Base-by-base conservation (phyloP, 92 coral and sea anemone genomes). In the Umimayanthus kanabou region DNA sequence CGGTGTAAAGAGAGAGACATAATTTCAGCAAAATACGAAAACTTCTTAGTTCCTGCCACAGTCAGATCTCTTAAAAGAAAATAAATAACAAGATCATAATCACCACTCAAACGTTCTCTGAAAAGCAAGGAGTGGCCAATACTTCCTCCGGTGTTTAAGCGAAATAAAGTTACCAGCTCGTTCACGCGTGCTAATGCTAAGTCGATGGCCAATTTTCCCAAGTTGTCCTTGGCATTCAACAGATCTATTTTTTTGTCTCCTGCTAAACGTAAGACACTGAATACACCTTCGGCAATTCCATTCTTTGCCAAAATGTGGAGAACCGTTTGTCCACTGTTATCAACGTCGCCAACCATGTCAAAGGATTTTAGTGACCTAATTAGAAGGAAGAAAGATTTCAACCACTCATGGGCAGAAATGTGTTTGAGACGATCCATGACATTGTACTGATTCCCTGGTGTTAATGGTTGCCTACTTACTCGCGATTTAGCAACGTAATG, bases 171-270 rank as follows among this genome's bases (percentile, higher is more conserved):
- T 3, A 6, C 76, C 28, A 72, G 6, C 15, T 72, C 76, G 5
- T 72, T 72, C 0, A 72, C 76, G n/a, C 76, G 58, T 23, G 77
- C 58, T 26, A 82, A 82, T 22, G 86, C 77, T 9, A 82, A 29
- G 53, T 82, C 86, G 9, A 82, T 16, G 37, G 86, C 86, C 9
- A 76, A 69, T 8, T 25, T 80, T 57, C 84, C 84, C 0, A 29
- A 33, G 47, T 80, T 80, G 42, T 80, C 84, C 25, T 57, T 80
- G 11, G 45, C 47, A 57, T 80, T 80, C 18, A 80, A 10, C 70
- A 80, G 5, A 80, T 53, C 43, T 26, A 33, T 16, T 5, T 80
- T 80, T 1, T 57, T 57, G 18, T 15, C 47, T 10, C 72, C 1
- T 80, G 14, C 70, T 0, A 15, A 26, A 0, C 0, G 1, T 18